Base-by-base conservation (phyloP, 2,113 vertebrate genomes). In the Microcebus griseorufus region DNA sequence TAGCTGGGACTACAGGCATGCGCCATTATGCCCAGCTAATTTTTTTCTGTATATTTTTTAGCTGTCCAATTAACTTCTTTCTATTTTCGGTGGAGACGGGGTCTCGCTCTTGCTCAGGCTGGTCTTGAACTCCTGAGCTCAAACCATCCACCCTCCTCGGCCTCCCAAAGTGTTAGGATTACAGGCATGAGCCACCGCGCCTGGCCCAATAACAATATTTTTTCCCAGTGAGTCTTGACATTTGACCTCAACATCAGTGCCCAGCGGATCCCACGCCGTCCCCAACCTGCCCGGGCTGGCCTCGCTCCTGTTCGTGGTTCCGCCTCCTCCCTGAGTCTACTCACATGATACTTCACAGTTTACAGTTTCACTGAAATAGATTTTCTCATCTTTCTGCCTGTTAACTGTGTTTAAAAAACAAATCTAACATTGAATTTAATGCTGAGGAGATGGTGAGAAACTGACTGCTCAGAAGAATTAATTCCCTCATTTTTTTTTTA, bases 361-460 rank as follows among this genome's bases (percentile, higher is more conserved):
- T 82, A 25, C 55, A n/a, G 29, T 67, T 87, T 10, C 25, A 55
- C 42, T 82, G 22, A 92, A 27, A 55, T 72, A 60, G 37, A 90
- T 18, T 18, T 73, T 34, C 37, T 93, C 90, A 88, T 91, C 92
- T 92, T 87, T 76, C 18, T 87, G 9, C 70, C 88, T 64, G 42
- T 92, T 93, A 45, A 78, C 75, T 93, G 55, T 37, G 85, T 94
- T 80, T 93, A 79, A 64, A 97, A 98, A 93, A 73, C 88, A 96
- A 55, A 95, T 53, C 53, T 86, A 75, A 16, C 48, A 3, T 90
- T 78, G 88, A 90, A 91, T 95, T 95, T 95, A 93, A 37, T 90
- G 89, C 90, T 79, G 55, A 78, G n/a, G 32, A 96, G 84, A 48
- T 32, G 22, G 88, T 94, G n/a, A 93, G 93, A 95, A 88, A 76